Conservation (phyloP, 2,113 vertebrate species). For the Pteropus alecto region DNA sequence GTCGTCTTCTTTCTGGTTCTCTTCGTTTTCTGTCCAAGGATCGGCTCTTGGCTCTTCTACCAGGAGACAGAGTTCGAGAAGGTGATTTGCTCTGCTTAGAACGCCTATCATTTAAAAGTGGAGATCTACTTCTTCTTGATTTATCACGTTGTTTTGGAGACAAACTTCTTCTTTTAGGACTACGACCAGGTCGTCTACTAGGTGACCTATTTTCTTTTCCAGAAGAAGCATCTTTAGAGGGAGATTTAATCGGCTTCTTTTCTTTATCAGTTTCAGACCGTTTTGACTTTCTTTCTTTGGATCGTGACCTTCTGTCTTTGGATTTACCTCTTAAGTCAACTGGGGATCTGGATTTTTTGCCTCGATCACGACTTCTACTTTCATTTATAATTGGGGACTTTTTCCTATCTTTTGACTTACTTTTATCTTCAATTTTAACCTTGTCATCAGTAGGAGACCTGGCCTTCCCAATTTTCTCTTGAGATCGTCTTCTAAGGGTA, state of each 20-base stretch:
- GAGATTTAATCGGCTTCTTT: slow-evolving; percentile 94
- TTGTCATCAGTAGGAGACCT: slow-evolving; percentile 85
- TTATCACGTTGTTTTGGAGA: slow-evolving; percentile 91
- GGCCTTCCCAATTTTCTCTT: slow-evolving; percentile 86
- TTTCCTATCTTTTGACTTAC: slow-evolving; percentile 84
- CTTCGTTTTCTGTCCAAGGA: slow-evolving; percentile 92
- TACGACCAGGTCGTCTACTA: slow-evolving; percentile 85
- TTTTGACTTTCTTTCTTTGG: slow-evolving; percentile 88
- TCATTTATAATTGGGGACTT: slow-evolving; percentile 85
- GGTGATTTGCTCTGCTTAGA: slow-evolving; percentile 92
- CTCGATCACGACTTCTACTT: slow-evolving; percentile 87
- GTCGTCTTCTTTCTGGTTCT: slow-evolving; percentile 90
- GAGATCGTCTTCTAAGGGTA: slow-evolving; percentile 83
- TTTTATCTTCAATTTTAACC: slow-evolving; percentile 83
- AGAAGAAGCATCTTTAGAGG: slow-evolving; percentile 96
- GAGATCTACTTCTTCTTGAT: slow-evolving; percentile 84
- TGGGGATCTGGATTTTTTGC: slow-evolving; percentile 89
- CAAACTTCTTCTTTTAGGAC: slow-evolving; percentile 89
- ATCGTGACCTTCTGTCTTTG: slow-evolving; percentile 88
- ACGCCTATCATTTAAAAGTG: slow-evolving; percentile 83
- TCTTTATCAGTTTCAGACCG: slow-evolving; percentile 90
- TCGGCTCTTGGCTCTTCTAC: slow-evolving; percentile 90
- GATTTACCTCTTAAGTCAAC: slow-evolving; percentile 85
- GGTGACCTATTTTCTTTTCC: slow-evolving; percentile 98
- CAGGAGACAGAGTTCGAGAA: slow-evolving; percentile 87